These are phyloP conservation scores for Gymnothorax javanicus DNA, from an alignment of 2,797 vertebrate species.

Conservation along the genomic window DNA sequence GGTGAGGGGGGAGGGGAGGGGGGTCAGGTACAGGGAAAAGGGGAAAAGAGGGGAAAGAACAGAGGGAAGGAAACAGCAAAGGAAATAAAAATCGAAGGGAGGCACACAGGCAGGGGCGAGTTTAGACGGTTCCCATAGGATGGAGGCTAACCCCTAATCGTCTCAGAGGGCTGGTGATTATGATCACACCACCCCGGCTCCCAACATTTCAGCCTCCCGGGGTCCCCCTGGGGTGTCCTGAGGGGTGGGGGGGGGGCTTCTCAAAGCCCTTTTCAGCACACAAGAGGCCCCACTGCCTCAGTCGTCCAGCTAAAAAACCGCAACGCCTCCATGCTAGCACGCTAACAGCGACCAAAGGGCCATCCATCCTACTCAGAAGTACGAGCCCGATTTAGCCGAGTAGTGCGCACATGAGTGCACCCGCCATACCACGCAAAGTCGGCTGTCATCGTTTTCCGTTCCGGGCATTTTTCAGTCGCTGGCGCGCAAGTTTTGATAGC, in stretches of 20 bases:
- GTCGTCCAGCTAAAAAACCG: not conserved
- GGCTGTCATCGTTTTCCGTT: too few species aligned
- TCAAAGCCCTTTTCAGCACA: not conserved
- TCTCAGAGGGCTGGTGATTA: conserved; percentile 1
- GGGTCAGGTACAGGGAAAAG: not conserved
- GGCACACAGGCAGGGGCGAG: conserved; percentile 14
- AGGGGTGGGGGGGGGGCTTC: not conserved
- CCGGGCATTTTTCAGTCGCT: not conserved
- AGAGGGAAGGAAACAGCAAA: not conserved
- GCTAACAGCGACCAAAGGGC: too few species aligned
- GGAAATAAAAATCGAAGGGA: conserved; percentile 6
- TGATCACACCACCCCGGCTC: not conserved
- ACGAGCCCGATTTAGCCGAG: not conserved
- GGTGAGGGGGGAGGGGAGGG: not conserved
- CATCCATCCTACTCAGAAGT: conserved; percentile 40
- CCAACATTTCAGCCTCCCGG: not conserved
- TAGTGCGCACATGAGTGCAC: too few species aligned
- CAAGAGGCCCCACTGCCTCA: not conserved
- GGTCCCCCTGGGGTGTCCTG: not conserved
- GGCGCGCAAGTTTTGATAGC: not conserved
- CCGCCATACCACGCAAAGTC: not conserved
- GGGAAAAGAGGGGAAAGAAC: not conserved
- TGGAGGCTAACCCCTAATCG: not conserved
- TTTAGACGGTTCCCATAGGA: conserved; percentile 17
- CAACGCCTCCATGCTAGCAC: not conserved